Evolutionary conservation across 2,113 vertebrate genomes (phyloP).

Genomic region (Megaceryle maxima): DNA sequence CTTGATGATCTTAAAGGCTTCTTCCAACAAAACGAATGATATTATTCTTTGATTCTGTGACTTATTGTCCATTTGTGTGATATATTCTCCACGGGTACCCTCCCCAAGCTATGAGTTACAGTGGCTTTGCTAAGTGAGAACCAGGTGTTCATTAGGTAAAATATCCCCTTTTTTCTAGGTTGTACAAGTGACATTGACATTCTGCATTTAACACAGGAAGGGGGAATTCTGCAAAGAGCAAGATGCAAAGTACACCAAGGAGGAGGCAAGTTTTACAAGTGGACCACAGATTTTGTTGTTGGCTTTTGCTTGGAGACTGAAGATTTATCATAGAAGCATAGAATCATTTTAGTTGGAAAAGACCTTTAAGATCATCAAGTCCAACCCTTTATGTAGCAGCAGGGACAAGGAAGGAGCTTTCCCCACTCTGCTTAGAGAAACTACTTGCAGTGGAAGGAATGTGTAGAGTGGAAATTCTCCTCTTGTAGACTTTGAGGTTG

Average conservation of each 20-base stretch:
- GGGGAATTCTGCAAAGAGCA: neutral
- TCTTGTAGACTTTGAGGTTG: neutral
- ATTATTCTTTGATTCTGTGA: too few species aligned
- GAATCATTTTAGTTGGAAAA: too few species aligned
- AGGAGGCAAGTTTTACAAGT: neutral
- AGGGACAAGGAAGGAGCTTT: neutral
- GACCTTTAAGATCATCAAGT: too few species aligned
- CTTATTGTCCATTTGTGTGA: too few species aligned
- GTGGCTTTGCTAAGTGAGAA: neutral
- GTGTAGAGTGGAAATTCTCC: neutral
- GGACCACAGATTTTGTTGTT: neutral
- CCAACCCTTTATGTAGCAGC: neutral
- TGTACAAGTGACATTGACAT: neutral
- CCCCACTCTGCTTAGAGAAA: fast-evolving
- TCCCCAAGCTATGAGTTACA: neutral
- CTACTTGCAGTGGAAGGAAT: neutral
- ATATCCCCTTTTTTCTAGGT: neutral
- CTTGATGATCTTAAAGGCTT: too few species aligned
- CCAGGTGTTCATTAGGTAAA: neutral
- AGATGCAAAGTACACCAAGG: neutral
- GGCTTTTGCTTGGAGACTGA: neutral
- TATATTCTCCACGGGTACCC: neutral
- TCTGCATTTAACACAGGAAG: neutral
- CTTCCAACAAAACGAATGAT: too few species aligned
- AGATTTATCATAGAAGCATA: neutral